These are phyloP conservation scores for Actinostola sp. DNA, from an alignment of 92 coral and sea anemone species.

Conservation along the genomic window DNA sequence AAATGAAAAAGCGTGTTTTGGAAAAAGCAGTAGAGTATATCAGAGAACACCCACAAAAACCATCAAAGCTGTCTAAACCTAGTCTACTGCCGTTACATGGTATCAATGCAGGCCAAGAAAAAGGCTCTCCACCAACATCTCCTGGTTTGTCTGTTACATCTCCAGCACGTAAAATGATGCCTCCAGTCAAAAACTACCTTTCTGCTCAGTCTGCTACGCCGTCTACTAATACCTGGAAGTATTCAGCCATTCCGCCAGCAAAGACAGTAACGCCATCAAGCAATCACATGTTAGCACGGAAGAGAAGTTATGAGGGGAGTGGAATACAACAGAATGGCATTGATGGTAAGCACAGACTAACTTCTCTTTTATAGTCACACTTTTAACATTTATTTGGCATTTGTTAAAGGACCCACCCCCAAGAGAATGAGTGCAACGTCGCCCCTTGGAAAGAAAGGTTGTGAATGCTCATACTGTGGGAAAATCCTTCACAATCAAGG, in stretches of 20 bases:
- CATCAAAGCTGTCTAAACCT: constrained; percentile 69
- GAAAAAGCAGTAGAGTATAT: constrained; percentile 81
- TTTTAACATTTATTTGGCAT: background rate
- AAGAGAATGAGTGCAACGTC: constrained; percentile 92
- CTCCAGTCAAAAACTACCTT: constrained; percentile 79
- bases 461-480: constrained; percentile 96
- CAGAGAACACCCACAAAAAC: constrained; percentile 81
- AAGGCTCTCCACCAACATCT: constrained; percentile 78
- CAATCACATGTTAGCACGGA: constrained; percentile 92
- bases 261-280: constrained; percentile 72
- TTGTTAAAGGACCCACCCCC: constrained; percentile 77
- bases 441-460: constrained; percentile 98
- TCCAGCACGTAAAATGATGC: constrained; percentile 95
- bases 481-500: constrained; percentile 98
- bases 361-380: too few species aligned
- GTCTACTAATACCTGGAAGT: constrained; percentile 85
- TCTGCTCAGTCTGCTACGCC: constrained; percentile 76
- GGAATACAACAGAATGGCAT: constrained; percentile 91
- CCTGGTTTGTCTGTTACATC: constrained; percentile 79
- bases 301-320: constrained; percentile 80
- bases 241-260: constrained; percentile 85
- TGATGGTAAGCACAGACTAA: constrained; percentile 69
- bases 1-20: constrained; percentile 75
- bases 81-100: constrained; percentile 72
- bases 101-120: constrained; percentile 34